Evolutionary conservation across 1,140 invertebrate genomes (phyloP), one percentile per base, ranked within the genome.

Genomic region (Daktulosphaira vitifoliae): DNA sequence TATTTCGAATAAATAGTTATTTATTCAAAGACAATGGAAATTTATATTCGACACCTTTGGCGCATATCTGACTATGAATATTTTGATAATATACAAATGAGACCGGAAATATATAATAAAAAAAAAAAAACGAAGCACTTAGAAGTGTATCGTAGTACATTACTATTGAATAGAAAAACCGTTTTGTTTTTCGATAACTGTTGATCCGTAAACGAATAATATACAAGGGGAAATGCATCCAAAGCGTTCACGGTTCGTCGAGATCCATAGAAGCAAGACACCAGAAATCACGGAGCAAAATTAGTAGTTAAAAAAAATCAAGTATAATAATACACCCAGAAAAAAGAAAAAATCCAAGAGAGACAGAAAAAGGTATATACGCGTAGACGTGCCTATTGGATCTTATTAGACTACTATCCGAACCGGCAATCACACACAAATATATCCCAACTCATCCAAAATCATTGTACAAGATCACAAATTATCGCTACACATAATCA

Each of bases 401-500:
- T 56, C 56, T 46, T 62, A 48, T 62, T 62, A 62, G 56, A 62
- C 54, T 59, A 46, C 39, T 39, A 59, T 59, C 26, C 8, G 29
- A 62, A 48, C 42, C 56, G 56, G 56, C 42, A 62, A 62, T 62
- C 56, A 62, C 56, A 62, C 42, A 62, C 56, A 20, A 59, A 22
- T 5, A 33, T 33, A 6, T 62, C 25, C 9, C 18, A 9, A 2
- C 15, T 39, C 20, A 29, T 29, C 25, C 25, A 22, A 33, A 59
- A 23, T 59, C 54, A 46, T 59, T 46, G 39, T 59, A 48, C 56
- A 16, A 48, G 42, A 62, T 62, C 56, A 62, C 56, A 62, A 62
- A 62, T 62, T 62, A 62, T 62, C 56, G 56, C 56, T 62, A 62
- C 56, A 33, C 56, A 33, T 48, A 62, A 62, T 62, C 56, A 62